Percentiles rank a stretch among this genome's conserved stretches.
Conservation (phyloP, 2,113 vertebrate genomes). For the Tenrec ecaudatus region DNA sequence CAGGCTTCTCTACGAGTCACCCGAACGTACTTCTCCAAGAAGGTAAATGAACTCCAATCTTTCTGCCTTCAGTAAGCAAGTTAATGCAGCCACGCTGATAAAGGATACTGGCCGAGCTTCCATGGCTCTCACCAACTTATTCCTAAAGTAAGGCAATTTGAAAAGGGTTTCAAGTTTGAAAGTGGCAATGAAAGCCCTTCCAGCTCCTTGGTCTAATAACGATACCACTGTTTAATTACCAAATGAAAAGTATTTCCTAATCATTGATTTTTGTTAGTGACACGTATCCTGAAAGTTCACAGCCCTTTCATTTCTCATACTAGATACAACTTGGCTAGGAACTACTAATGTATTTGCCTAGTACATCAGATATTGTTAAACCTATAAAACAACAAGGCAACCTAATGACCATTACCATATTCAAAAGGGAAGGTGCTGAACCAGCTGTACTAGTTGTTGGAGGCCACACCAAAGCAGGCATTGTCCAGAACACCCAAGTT, state of each 20-base stretch:
- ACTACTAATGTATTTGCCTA: slow-evolving; percentile 4
- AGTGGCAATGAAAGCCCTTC: slow-evolving; percentile 24
- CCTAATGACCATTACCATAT: slow-evolving; percentile 51
- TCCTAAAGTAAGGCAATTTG: slow-evolving; percentile 45
- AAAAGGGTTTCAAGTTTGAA: slow-evolving; percentile 60
- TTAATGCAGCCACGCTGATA: too few species aligned
- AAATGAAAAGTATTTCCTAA: slow-evolving; percentile 61
- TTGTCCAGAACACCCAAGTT: slow-evolving; percentile 21
- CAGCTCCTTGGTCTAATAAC: slow-evolving; percentile 29
- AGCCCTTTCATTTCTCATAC: slow-evolving; percentile 34
- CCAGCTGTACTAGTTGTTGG: slow-evolving; percentile 35
- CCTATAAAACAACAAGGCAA: slow-evolving; percentile 45
- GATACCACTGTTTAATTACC: slow-evolving; percentile 30
- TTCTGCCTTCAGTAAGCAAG: too few species aligned
- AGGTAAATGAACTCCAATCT: too few species aligned
- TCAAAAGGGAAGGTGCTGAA: slow-evolving; percentile 51
- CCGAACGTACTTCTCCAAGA: too few species aligned
- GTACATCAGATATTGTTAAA: not conserved
- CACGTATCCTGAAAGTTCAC: slow-evolving; percentile 39
- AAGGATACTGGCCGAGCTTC: too few species aligned
- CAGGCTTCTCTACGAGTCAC: too few species aligned
- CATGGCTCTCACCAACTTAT: not conserved
- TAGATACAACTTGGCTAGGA: slow-evolving; percentile 17
- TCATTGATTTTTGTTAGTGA: slow-evolving; percentile 43
- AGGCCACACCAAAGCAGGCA: slow-evolving; percentile 28